Conservation (phyloP, 2,113 vertebrate genomes). For the Terrapene triunguis region DNA sequence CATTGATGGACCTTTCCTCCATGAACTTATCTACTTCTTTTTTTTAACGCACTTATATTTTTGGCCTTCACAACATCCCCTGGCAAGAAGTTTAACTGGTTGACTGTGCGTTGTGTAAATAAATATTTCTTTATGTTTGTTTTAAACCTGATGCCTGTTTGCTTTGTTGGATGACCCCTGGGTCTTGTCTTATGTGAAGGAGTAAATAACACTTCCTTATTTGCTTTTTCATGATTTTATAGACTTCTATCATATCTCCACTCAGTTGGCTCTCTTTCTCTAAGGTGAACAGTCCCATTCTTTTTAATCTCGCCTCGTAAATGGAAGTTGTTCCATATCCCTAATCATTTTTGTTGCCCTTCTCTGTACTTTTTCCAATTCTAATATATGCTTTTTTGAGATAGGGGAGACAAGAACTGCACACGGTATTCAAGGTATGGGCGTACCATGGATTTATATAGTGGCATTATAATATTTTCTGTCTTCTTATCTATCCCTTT, state of each 20-base stretch:
- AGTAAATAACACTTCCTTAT: no score
- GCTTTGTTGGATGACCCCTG: neutral
- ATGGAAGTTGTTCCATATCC: neutral
- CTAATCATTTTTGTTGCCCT: neutral
- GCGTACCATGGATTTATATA: neutral
- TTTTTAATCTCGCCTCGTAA: neutral
- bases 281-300: neutral
- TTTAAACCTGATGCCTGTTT: neutral
- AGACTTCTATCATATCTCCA: neutral
- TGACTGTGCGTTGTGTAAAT: no score
- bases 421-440: neutral
- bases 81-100: neutral
- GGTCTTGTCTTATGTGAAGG: no score
- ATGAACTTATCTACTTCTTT: neutral
- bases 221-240: neutral
- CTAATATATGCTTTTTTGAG: neutral
- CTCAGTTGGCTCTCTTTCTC: neutral
- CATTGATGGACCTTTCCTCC: neutral
- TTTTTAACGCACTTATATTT: neutral
- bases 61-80: no score
- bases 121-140: no score
- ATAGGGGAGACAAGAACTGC: neutral
- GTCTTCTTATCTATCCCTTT: neutral
- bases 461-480: neutral
- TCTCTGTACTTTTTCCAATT: neutral